Percentiles rank a stretch among this genome's conserved stretches.
These are phyloP conservation scores for Uropetala carovei DNA, from an alignment of 2,888 invertebrate genomes.

Conservation along the genomic window DNA sequence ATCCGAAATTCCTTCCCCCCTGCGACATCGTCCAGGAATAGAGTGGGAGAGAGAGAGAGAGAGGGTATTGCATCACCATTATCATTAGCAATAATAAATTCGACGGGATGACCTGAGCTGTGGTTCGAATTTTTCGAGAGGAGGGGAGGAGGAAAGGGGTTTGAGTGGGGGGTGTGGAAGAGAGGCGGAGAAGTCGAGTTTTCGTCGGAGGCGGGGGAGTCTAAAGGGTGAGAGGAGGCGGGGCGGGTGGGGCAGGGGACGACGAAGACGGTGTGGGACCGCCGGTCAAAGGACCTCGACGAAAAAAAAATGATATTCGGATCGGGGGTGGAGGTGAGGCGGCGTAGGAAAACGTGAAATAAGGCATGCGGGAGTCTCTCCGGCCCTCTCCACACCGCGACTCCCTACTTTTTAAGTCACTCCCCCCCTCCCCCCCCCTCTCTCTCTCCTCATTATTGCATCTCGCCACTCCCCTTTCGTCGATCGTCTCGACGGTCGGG, in stretches of 20 bases:
- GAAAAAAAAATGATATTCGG: too few relatives aligned
- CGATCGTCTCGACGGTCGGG: not conserved
- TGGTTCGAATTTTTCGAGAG: not conserved
- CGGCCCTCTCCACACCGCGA: not conserved
- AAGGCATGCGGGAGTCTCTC: too few relatives aligned
- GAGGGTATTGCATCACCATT: slow-evolving; percentile 3
- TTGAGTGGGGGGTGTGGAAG: not conserved
- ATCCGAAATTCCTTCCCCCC: slow-evolving; percentile 20
- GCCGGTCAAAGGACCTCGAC: not conserved
- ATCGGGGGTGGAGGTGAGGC: too few relatives aligned
- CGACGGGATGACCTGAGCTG: slow-evolving; percentile 17
- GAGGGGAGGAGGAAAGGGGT: not conserved
- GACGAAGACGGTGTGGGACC: not conserved
- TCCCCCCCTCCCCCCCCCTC: not conserved
- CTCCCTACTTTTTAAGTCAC: not conserved
- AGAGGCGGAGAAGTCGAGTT: not conserved
- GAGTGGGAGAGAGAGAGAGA: not conserved
- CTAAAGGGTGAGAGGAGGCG: too few relatives aligned
- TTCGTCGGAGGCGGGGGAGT: not conserved
- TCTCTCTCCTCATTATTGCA: not conserved
- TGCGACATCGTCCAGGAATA: slow-evolving; percentile 12
- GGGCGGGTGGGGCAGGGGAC: not conserved
- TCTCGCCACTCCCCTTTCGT: slow-evolving; percentile 3
- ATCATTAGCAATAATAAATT: slow-evolving; percentile 20
- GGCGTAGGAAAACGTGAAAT: too few relatives aligned